A percentile compares a stretch with the other conserved stretches of the same genome.
phyloP scores from a whole-genome alignment of 2,888 invertebrate genomes.

The Cheiracanthium punctorium region DNA sequence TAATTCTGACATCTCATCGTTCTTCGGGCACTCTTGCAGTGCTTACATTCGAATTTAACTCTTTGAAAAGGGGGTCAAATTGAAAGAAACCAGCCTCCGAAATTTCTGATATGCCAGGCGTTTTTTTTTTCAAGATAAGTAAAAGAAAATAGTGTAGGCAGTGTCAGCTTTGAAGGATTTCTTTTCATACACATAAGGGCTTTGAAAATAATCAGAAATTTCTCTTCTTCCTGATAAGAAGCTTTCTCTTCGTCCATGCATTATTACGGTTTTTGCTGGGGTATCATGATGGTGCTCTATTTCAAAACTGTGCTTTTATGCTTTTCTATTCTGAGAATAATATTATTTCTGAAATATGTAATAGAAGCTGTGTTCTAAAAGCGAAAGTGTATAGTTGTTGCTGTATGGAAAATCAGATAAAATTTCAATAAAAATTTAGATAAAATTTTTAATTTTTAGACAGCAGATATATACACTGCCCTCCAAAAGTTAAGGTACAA shows the following conservation, averaged over 20 bases:
- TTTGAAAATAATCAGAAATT: not conserved
- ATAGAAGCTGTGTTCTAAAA: too few species aligned
- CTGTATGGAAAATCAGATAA: too few species aligned
- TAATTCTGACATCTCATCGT: conserved; percentile 59
- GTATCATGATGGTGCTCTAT: not conserved
- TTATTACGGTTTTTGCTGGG: not conserved
- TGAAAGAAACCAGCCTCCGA: not conserved
- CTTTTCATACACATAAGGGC: not conserved
- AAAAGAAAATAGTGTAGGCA: not conserved
- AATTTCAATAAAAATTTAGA: too few species aligned
- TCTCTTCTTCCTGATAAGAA: not conserved
- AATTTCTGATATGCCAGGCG: not conserved
- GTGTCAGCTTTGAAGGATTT: not conserved
- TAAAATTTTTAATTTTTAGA: too few species aligned
- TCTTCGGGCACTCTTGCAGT: conserved; percentile 5
- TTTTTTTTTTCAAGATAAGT: not conserved
- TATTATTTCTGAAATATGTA: too few species aligned
- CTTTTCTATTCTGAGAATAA: too few species aligned
- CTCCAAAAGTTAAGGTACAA: too few species aligned
- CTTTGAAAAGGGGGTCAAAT: not conserved
- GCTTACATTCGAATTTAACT: not conserved
- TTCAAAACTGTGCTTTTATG: too few species aligned
- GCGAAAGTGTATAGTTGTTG: too few species aligned
- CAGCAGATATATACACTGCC: too few species aligned
- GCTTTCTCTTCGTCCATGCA: not conserved